These are phyloP conservation scores for Oreortyx pictus DNA, from an alignment of 2,797 vertebrate genomes.

Conservation along the genomic window DNA sequence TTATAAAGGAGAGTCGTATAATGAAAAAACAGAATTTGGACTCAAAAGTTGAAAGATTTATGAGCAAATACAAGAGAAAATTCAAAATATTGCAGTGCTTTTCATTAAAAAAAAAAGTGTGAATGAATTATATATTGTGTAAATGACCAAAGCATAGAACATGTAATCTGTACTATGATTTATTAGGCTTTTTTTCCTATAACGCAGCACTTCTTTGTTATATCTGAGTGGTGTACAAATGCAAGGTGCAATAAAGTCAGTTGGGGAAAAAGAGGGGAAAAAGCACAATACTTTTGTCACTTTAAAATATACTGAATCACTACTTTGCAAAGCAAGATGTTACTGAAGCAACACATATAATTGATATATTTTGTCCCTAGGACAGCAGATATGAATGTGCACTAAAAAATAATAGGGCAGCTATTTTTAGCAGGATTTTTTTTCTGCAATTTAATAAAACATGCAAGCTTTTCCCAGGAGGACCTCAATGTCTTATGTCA, in stretches of 20 bases:
- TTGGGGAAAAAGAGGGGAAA: rapidly evolving
- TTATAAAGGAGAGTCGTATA: slow-evolving; percentile 13
- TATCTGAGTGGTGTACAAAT: slow-evolving; percentile 25
- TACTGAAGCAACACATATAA: slow-evolving; percentile 1
- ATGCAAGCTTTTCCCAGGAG: not conserved
- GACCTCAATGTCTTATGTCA: not conserved
- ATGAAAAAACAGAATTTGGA: not conserved
- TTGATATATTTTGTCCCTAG: slow-evolving; percentile 17
- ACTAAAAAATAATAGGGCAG: not conserved
- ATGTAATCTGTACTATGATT: slow-evolving; percentile 14
- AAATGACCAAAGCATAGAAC: slow-evolving; percentile 28
- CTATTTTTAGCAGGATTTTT: not conserved
- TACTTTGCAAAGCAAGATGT: slow-evolving; percentile 27
- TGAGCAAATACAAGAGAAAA: not conserved
- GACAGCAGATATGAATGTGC: not conserved
- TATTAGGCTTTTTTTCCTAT: slow-evolving; percentile 25
- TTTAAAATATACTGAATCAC: slow-evolving; percentile 11
- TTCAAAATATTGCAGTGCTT: slow-evolving; percentile 13
- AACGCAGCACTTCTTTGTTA: slow-evolving; percentile 31
- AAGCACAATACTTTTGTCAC: not conserved
- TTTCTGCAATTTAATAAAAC: not conserved
- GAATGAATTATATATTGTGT: slow-evolving; percentile 35
- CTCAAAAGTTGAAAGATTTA: not conserved
- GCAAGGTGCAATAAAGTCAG: slow-evolving; percentile 14
- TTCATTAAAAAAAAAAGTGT: slow-evolving; percentile 13